Percentiles rank a stretch among this genome's conserved stretches.
These are phyloP conservation scores for Halesus radiatus DNA, from an alignment of 1,140 invertebrate species.

Conservation along the genomic window DNA sequence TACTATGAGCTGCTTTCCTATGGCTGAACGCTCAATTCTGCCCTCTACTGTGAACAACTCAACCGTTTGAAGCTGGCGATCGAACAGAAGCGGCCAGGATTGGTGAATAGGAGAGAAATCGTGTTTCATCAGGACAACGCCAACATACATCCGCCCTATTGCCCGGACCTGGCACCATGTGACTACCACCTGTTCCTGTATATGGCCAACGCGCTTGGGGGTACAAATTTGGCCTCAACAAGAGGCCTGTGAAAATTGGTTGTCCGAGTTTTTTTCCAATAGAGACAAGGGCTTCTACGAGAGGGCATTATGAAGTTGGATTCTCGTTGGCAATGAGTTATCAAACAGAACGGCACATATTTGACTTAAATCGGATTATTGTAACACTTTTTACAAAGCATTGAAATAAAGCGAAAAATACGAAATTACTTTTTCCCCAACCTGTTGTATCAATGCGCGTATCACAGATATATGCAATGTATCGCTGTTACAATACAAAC, in stretches of 20 bases:
- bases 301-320: no score
- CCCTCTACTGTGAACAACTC: conserved; percentile 18
- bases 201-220: conserved; percentile 24
- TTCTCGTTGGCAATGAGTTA: no score
- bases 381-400: conserved; percentile 11
- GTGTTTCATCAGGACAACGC: conserved; percentile 14
- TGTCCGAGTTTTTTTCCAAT: no score
- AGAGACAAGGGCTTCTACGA: no score
- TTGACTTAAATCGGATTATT: neutral
- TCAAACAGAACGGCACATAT: no score
- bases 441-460: no score
- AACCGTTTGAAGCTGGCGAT: conserved; percentile 20
- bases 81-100: conserved; percentile 18
- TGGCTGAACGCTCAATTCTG: conserved; percentile 7
- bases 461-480: no score
- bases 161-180: conserved; percentile 10
- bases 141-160: conserved; percentile 9
- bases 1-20: conserved; percentile 15
- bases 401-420: conserved; percentile 19
- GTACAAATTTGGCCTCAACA: conserved; percentile 21
- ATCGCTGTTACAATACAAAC: no score
- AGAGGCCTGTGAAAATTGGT: no score
- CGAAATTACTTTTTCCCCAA: conserved; percentile 19
- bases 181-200: conserved; percentile 15
- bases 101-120: conserved; percentile 17